Evolutionary conservation across 2,888 invertebrate genomes (phyloP).

Genomic region (Melinaea marsaeus): DNA sequence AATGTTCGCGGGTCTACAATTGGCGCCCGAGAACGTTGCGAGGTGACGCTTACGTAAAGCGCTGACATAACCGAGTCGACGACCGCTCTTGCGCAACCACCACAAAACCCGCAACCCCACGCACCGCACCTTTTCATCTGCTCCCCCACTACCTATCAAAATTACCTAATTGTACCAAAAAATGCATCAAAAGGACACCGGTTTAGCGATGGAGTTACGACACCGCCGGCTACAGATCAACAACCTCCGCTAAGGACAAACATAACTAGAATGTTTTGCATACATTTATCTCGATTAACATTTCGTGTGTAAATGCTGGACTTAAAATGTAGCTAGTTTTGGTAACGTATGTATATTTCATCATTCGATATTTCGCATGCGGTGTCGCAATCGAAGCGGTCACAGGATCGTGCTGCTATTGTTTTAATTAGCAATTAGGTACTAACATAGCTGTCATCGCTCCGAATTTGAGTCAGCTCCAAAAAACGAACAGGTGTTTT

Average conservation of each 20-base stretch:
- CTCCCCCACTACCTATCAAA: constrained; percentile 53
- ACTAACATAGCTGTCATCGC: constrained; percentile 17
- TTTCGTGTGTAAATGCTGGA: constrained; percentile 46
- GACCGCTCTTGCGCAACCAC: constrained; percentile 74
- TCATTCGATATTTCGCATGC: constrained; percentile 16
- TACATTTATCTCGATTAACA: constrained; percentile 48
- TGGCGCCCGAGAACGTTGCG: constrained; percentile 70
- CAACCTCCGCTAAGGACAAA: constrained; percentile 60
- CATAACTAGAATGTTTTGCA: constrained; percentile 44
- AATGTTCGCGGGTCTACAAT: constrained; percentile 64
- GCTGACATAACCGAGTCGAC: constrained; percentile 77
- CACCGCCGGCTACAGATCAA: constrained; percentile 64
- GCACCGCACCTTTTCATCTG: constrained; percentile 47
- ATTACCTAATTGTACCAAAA: constrained; percentile 73
- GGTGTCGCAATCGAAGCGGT: constrained; percentile 12
- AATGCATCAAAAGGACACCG: constrained; percentile 72
- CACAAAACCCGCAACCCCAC: constrained; percentile 69
- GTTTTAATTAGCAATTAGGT: constrained; percentile 6
- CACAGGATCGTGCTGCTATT: constrained; percentile 13
- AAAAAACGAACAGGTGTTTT: constrained; percentile 47
- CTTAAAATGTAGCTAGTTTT: constrained; percentile 13
- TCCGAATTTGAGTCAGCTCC: constrained; percentile 53
- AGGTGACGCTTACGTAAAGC: constrained; percentile 74
- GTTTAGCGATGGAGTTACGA: constrained; percentile 64
- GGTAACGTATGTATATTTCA: constrained; percentile 18